Conservation (phyloP, 2,113 vertebrate genomes). For the Promerops cafer region DNA sequence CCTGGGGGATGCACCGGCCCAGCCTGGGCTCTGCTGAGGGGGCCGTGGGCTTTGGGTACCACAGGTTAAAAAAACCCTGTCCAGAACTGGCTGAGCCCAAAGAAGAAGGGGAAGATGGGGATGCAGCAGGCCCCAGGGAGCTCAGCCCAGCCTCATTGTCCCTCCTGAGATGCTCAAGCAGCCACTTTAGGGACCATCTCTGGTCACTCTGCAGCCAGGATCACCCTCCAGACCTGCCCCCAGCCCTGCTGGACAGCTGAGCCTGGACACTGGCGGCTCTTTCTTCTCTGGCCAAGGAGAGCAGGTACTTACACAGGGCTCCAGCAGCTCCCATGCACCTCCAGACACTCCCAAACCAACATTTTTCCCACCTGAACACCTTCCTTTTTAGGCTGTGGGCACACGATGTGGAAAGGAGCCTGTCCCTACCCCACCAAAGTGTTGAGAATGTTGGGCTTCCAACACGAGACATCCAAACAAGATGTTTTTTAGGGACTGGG, state of each 20-base stretch:
- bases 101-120: neutral
- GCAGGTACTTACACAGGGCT: neutral
- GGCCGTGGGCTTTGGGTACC: fast-evolving
- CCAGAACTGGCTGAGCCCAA: neutral
- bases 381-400: neutral
- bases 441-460: fast-evolving
- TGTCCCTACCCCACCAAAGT: no score
- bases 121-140: neutral
- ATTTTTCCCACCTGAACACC: neutral
- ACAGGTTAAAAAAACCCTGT: neutral
- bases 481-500: neutral
- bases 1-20: neutral
- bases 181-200: neutral
- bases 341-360: neutral
- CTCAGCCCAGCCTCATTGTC: neutral
- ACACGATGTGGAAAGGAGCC: neutral
- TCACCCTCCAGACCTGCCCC: neutral
- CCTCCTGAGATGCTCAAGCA: neutral
- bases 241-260: neutral
- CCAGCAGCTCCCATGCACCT: neutral
- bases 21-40: neutral
- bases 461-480: neutral
- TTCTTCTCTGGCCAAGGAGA: neutral
- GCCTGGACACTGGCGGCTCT: neutral
- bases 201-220: neutral